Evolutionary conservation across 1,140 invertebrate species (phyloP).

Genomic region (Heliconius hermathena): DNA sequence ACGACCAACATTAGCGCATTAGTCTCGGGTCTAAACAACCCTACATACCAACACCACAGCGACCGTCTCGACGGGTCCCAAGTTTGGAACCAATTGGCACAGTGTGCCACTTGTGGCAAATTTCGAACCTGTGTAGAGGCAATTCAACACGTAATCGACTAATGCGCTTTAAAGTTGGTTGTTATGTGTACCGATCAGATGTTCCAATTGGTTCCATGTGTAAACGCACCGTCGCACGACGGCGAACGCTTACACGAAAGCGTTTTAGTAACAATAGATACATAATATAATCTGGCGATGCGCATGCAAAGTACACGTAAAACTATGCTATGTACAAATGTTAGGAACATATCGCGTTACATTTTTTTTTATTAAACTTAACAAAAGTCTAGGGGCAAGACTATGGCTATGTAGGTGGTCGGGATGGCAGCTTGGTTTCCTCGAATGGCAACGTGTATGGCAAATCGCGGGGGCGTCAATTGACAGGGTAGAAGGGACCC

Average conservation of each 20-base stretch:
- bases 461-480: constrained; percentile 67
- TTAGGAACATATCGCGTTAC: constrained; percentile 80
- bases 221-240: constrained; percentile 49
- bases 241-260: constrained; percentile 55
- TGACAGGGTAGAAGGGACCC: constrained; percentile 80
- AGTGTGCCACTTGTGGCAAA: constrained; percentile 58
- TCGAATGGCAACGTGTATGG: constrained; percentile 68
- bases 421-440: constrained; percentile 72
- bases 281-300: constrained; percentile 72
- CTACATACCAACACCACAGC: constrained; percentile 65
- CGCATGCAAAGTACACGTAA: constrained; percentile 77
- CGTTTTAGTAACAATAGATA: constrained; percentile 63
- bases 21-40: constrained; percentile 59
- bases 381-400: constrained; percentile 78
- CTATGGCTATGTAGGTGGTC: constrained; percentile 75
- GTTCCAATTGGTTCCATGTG: constrained; percentile 82
- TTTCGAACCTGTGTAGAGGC: constrained; percentile 72
- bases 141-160: constrained; percentile 76
- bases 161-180: constrained; percentile 79
- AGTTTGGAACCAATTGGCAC: constrained; percentile 81
- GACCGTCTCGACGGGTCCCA: constrained; percentile 75
- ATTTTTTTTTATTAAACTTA: constrained; percentile 68
- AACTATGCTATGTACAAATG: constrained; percentile 81
- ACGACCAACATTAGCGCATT: constrained; percentile 82
- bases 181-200: constrained; percentile 78